Base-by-base conservation (phyloP, 30 jellyfish, hydroid and myxozoan species). In the Turritopsis dohrnii region DNA sequence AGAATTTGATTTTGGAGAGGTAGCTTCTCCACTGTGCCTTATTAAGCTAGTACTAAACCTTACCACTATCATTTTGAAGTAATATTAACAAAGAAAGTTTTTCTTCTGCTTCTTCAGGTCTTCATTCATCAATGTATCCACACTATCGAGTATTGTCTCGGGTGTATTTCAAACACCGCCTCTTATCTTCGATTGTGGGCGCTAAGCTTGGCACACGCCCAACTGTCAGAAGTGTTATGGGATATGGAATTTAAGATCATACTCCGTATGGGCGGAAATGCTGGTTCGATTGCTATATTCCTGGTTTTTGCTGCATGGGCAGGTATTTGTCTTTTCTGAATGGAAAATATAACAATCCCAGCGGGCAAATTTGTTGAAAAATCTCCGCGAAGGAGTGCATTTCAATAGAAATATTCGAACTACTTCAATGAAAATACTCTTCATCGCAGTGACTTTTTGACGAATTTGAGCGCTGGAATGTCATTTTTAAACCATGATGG, bases 121-220 rank as follows among this genome's bases (percentile, higher is more conserved):
- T 87, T 92, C 54, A 88, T 92, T 52, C 93, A 83, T 29, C 98
- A 92, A 83, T 71, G 90, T 31, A 92, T 92, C 29, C 98, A 92
- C 93, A 92, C 98, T 1, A 92, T 92, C 21, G 98, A 92, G 28
- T 92, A 84, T 75, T 87, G 96, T 79, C 90, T 92, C 60, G 98
- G 98, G 0, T 92, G 96, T 83, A 85, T 92, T 60, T 92, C 98
- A 24, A 92, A 92, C 82, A 88, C 96, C 18, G 98, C 98, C 52
- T 92, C 98, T 31, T 92, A 92, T 54, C 95, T 92, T 29, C 96
- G 98, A 75, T 88, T 92, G 81, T 92, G 98, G 98, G 98, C 98
- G 25, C 92, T 92, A 27, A 87, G 96, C 77, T 81, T 92, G 71
- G 98, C 98, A 8, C 98, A 92, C 72, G 94, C 96, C 65, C 98